A percentile compares a stretch with the other conserved stretches of the same genome.
These are phyloP conservation scores for Petrocephalus schoutedeni DNA, from an alignment of 2,797 vertebrate species.

Conservation along the genomic window DNA sequence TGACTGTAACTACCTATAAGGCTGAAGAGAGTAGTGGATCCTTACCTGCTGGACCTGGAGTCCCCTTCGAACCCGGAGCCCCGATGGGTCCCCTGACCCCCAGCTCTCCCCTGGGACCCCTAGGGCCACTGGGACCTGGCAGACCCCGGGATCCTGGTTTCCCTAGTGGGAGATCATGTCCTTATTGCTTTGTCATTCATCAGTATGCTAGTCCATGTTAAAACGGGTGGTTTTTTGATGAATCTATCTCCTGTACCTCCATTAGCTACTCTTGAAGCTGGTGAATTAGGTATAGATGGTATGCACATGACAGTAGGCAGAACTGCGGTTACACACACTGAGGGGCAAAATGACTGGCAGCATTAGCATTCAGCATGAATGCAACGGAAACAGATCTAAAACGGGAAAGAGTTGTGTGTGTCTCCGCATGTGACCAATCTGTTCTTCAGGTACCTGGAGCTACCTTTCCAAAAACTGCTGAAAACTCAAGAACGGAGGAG, in stretches of 20 bases:
- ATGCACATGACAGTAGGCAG: not conserved
- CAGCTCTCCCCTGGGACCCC: slow-evolving; percentile 71
- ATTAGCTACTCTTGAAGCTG: no score
- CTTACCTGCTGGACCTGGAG: slow-evolving; percentile 72
- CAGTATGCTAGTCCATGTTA: slow-evolving; percentile 15
- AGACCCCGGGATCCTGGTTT: slow-evolving; percentile 60
- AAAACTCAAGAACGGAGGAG: not conserved
- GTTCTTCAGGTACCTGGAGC: not conserved
- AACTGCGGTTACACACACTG: not conserved
- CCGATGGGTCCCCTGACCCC: slow-evolving; percentile 68
- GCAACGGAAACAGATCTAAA: not conserved
- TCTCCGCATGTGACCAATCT: not conserved
- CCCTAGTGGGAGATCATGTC: slow-evolving; percentile 54
- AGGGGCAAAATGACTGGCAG: not conserved
- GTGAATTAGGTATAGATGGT: not conserved
- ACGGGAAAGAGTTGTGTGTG: not conserved
- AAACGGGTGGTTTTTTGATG: not conserved
- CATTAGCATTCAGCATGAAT: not conserved
- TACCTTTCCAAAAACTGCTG: not conserved
- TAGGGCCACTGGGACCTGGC: slow-evolving; percentile 67
- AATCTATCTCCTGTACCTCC: not conserved
- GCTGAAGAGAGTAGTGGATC: not conserved
- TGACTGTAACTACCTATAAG: not conserved
- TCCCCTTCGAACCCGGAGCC: slow-evolving; percentile 67
- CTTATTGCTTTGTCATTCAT: slow-evolving; percentile 35